These are phyloP conservation scores for Porites rus DNA, from an alignment of 92 coral and sea anemone genomes.

Conservation along the genomic window DNA sequence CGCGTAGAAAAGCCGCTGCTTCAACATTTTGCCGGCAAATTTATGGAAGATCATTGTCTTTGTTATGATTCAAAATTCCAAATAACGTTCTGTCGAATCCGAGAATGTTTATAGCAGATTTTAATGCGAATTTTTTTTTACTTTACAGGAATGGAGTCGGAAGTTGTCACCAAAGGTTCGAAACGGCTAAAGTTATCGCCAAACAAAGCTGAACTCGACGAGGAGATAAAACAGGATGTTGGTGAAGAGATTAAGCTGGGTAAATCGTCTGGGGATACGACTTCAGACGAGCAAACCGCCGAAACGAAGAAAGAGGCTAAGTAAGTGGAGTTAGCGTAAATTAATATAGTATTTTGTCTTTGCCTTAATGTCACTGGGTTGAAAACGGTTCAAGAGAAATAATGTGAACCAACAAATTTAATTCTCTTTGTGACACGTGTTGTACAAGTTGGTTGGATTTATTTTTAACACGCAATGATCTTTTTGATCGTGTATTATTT, in stretches of 20 bases:
- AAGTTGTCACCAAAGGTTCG: slow-evolving; percentile 74
- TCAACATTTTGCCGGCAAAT: slow-evolving; percentile 53
- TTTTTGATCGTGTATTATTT: background rate
- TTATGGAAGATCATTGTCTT: slow-evolving; percentile 46
- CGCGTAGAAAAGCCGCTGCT: slow-evolving; percentile 51
- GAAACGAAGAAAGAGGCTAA: slow-evolving; percentile 26
- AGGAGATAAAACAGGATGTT: slow-evolving; percentile 29
- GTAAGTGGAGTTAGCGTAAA: slow-evolving; percentile 10
- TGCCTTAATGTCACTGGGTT: background rate
- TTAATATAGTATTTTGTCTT: background rate
- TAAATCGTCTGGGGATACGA: slow-evolving; percentile 37
- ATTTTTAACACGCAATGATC: background rate
- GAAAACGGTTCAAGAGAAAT: background rate
- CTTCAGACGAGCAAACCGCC: slow-evolving; percentile 51
- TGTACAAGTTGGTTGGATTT: background rate
- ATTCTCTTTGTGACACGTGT: slow-evolving; percentile 27
- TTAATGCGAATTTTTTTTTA: slow-evolving; percentile 49
- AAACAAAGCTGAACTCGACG: slow-evolving; percentile 48
- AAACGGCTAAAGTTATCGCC: slow-evolving; percentile 81
- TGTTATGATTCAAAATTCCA: slow-evolving; percentile 41
- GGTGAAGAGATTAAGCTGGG: slow-evolving; percentile 26
- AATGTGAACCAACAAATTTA: background rate
- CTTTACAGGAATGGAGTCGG: slow-evolving; percentile 77
- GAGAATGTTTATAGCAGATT: slow-evolving; percentile 25
- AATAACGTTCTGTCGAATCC: slow-evolving; percentile 22